phyloP scores from a whole-genome alignment of 1,140 invertebrate genomes.

The Pentalonia nigronervosa region DNA sequence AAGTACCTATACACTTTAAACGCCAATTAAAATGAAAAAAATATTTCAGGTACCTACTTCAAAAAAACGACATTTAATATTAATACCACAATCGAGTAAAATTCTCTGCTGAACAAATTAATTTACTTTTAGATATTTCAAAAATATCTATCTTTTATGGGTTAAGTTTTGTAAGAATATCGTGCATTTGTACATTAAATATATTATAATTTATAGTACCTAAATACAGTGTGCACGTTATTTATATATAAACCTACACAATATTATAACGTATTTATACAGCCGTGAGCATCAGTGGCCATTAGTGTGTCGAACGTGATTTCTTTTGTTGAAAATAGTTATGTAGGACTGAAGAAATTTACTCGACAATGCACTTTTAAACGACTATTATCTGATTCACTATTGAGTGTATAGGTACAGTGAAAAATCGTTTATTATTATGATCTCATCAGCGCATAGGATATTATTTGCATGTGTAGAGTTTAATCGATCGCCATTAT shows the following conservation, averaged over 20 bases:
- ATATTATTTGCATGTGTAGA: not conserved
- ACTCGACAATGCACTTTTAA: slow-evolving; percentile 38
- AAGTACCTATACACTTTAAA: no score
- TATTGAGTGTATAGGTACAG: not conserved
- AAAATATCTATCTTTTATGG: not conserved
- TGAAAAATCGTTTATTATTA: slow-evolving; percentile 12
- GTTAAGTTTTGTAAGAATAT: not conserved
- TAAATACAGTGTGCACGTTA: not conserved
- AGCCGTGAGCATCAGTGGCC: not conserved
- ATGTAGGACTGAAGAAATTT: slow-evolving; percentile 16
- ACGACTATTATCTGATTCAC: not conserved
- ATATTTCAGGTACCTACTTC: not conserved
- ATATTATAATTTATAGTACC: not conserved
- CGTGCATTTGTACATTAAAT: not conserved
- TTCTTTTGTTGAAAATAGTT: slow-evolving; percentile 17
- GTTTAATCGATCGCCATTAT: not conserved
- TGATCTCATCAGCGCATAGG: not conserved
- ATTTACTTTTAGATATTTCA: not conserved
- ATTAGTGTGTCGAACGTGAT: slow-evolving; percentile 23
- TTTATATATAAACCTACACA: not conserved
- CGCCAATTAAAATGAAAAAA: not conserved
- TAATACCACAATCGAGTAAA: not conserved
- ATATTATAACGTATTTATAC: not conserved
- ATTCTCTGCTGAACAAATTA: not conserved
- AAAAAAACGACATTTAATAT: not conserved